Evolutionary conservation across 2,888 invertebrate genomes (phyloP).

Genomic region (Drosophila pseudotakahashii): DNA sequence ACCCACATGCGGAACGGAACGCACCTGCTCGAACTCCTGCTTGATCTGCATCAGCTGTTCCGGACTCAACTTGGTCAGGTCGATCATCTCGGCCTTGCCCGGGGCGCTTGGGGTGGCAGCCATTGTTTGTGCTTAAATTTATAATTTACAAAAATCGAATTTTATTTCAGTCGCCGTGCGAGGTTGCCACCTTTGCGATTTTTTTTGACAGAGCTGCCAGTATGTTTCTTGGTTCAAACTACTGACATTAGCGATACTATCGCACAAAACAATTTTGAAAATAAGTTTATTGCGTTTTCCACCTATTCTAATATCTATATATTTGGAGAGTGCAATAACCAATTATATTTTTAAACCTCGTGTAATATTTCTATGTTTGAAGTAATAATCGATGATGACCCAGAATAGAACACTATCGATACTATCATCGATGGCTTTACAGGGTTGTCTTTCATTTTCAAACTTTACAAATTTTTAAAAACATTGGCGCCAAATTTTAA

Average conservation of each 20-base stretch:
- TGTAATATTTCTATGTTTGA: too few species aligned
- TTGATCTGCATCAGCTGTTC: constrained; percentile 93
- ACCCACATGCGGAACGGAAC: constrained; percentile 46
- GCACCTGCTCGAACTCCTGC: constrained; percentile 94
- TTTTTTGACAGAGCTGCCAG: background rate
- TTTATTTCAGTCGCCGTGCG: constrained; percentile 26
- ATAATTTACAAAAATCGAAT: constrained; percentile 61
- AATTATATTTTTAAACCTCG: too few species aligned
- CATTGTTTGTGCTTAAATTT: constrained; percentile 60
- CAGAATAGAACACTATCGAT: too few species aligned
- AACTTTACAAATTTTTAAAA: too few species aligned
- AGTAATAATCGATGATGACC: too few species aligned
- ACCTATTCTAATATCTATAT: too few species aligned
- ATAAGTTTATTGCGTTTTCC: too few species aligned
- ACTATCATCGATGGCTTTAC: background rate
- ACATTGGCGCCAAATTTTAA: background rate
- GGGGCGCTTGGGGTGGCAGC: constrained; percentile 54
- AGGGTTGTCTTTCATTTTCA: background rate
- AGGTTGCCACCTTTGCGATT: constrained; percentile 5
- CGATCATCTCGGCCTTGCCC: constrained; percentile 90
- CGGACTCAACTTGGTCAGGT: constrained; percentile 91
- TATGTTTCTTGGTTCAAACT: too few species aligned
- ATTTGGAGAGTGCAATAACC: too few species aligned
- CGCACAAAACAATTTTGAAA: too few species aligned
- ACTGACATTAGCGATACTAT: too few species aligned